A percentile compares a stretch with the other conserved stretches of the same genome.
phyloP scores from a whole-genome alignment of 1,140 invertebrate species.

The Heliconius melpomene region DNA sequence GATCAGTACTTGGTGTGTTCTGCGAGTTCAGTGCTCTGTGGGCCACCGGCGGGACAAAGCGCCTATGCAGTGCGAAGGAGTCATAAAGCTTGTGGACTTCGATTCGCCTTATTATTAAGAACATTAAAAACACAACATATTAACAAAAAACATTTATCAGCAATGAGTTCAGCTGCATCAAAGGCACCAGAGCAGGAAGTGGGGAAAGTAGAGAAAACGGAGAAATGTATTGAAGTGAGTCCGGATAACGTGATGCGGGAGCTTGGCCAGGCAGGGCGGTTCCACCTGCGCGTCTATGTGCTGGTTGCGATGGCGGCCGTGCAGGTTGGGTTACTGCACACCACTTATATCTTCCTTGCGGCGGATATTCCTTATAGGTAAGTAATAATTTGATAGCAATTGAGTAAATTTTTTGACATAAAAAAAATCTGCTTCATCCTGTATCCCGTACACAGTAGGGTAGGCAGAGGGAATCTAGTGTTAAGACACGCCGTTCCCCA shows the following conservation, averaged over 20 bases:
- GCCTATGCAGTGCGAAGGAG: background rate
- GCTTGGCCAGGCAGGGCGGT: conserved; percentile 62
- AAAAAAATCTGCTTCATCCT: too few relatives aligned
- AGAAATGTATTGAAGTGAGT: conserved; percentile 43
- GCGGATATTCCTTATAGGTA: conserved; percentile 66
- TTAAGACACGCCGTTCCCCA: too few relatives aligned
- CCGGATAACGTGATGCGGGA: conserved; percentile 57
- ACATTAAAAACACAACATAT: background rate
- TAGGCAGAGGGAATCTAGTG: too few relatives aligned
- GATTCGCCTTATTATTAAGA: background rate
- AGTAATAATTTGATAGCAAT: background rate
- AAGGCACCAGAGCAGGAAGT: background rate
- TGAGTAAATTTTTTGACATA: too few relatives aligned
- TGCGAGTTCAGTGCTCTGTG: conserved; percentile 22
- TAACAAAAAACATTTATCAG: background rate
- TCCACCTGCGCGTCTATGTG: conserved; percentile 56
- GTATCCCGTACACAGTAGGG: too few relatives aligned
- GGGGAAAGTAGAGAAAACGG: background rate
- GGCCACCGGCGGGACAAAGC: conserved; percentile 8
- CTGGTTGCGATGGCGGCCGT: conserved; percentile 59
- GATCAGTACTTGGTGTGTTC: conserved; percentile 10
- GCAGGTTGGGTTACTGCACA: conserved; percentile 69
- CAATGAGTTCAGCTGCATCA: background rate
- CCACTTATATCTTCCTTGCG: conserved; percentile 72
- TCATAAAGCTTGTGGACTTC: background rate